phyloP scores from a whole-genome alignment of 2,797 vertebrate genomes.

The Halcyon badia region DNA sequence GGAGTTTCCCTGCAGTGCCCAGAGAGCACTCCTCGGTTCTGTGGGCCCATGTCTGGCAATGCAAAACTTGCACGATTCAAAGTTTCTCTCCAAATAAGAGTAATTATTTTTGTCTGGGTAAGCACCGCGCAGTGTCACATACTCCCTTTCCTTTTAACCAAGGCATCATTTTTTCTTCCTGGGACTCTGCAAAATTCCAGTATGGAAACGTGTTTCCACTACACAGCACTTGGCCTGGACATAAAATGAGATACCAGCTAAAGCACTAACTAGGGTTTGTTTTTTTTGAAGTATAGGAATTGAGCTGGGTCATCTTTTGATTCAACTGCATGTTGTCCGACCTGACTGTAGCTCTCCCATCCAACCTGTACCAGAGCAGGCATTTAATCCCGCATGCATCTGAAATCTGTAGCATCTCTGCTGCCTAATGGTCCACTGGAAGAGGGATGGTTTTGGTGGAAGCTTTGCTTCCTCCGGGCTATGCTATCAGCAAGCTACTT shows the following conservation, averaged over 20 bases:
- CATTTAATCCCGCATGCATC: neutral
- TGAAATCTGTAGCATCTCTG: neutral
- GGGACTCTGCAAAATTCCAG: neutral
- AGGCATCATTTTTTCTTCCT: neutral
- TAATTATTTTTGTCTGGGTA: neutral
- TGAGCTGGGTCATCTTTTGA: neutral
- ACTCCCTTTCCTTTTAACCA: neutral
- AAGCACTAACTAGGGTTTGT: neutral
- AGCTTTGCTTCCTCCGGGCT: neutral
- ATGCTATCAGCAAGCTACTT: neutral
- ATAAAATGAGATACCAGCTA: neutral
- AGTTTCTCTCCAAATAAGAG: neutral
- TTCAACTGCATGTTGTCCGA: rapidly evolving
- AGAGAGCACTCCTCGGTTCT: neutral
- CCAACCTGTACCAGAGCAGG: neutral
- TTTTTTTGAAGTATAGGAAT: neutral
- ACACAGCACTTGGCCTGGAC: neutral
- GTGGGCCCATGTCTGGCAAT: rapidly evolving
- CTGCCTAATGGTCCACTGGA: neutral
- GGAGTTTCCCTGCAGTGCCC: neutral
- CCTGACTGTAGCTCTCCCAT: neutral
- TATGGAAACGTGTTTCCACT: neutral
- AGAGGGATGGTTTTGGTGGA: neutral
- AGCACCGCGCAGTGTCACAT: rapidly evolving
- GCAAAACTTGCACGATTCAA: neutral